Conservation (phyloP, 2,888 invertebrate species). For the Drosophila quinaria region DNA sequence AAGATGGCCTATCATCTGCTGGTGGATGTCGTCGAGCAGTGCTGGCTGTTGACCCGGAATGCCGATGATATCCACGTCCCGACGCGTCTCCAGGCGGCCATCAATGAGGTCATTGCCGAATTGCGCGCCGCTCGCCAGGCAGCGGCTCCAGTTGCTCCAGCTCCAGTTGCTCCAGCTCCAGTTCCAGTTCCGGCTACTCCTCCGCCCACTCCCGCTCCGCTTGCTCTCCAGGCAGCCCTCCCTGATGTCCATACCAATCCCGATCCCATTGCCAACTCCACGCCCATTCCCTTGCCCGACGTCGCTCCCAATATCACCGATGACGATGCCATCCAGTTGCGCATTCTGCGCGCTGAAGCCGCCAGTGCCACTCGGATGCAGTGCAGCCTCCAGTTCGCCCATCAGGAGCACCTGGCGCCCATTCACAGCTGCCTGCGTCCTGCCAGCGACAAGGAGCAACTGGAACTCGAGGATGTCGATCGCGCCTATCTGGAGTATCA, state of each 20-base stretch:
- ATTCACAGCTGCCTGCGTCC: neutral
- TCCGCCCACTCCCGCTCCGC: accelerated
- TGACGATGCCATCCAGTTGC: neutral
- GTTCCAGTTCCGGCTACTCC: neutral
- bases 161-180: neutral
- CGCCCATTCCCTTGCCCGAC: neutral
- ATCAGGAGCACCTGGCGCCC: slow-evolving; percentile 26
- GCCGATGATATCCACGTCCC: slow-evolving; percentile 29
- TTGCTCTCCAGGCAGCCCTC: neutral
- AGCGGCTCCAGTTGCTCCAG: neutral
- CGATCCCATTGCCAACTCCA: neutral
- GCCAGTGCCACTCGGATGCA: slow-evolving; percentile 28
- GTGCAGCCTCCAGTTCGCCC: neutral
- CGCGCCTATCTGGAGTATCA: slow-evolving; percentile 7
- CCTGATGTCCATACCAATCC: neutral
- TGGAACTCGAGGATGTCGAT: slow-evolving; percentile 13
- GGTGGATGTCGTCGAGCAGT: slow-evolving; percentile 39
- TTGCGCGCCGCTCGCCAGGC: slow-evolving; percentile 34
- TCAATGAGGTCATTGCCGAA: slow-evolving; percentile 44
- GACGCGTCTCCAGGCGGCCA: slow-evolving; percentile 45
- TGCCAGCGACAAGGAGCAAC: neutral
- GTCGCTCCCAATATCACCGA: neutral
- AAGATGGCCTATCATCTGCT: slow-evolving; percentile 25
- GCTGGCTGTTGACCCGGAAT: slow-evolving; percentile 30
- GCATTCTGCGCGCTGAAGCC: slow-evolving; percentile 28